Conservation (phyloP, 1,140 invertebrate species). For the Diachasma alloeum region DNA sequence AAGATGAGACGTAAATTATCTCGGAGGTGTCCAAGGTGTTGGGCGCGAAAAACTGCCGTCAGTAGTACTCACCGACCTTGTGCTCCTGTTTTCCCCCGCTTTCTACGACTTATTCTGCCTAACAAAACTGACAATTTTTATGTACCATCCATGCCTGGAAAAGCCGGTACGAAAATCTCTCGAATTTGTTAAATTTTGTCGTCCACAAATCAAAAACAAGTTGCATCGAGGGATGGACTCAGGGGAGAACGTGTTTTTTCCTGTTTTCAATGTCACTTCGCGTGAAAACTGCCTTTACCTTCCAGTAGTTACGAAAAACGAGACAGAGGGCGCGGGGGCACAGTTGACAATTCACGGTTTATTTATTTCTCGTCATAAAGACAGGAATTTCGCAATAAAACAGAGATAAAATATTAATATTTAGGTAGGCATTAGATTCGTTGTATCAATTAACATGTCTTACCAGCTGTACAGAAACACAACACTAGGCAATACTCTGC, state of each 20-base stretch:
- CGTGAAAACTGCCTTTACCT: neutral
- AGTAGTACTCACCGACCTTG: neutral
- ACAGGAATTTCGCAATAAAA: neutral
- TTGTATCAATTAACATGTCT: slow-evolving; percentile 70
- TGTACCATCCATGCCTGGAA: neutral
- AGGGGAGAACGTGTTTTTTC: too few relatives aligned
- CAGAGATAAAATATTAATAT: neutral
- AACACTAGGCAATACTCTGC: slow-evolving; percentile 94
- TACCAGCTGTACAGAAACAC: slow-evolving; percentile 99
- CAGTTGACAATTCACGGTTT: neutral
- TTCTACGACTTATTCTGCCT: neutral
- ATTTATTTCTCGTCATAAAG: neutral
- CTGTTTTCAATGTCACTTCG: neutral
- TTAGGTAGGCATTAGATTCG: neutral
- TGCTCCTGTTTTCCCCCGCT: neutral
- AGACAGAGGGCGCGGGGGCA: too few relatives aligned
- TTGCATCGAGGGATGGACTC: neutral
- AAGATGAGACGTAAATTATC: neutral
- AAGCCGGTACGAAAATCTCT: neutral
- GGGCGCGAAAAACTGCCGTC: neutral
- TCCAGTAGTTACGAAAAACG: too few relatives aligned
- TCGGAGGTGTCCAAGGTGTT: neutral
- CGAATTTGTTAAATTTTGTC: neutral
- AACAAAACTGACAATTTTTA: neutral
- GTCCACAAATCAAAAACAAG: neutral